Base-by-base conservation (phyloP, 1,140 invertebrate species). In the Colletes latitarsis region DNA sequence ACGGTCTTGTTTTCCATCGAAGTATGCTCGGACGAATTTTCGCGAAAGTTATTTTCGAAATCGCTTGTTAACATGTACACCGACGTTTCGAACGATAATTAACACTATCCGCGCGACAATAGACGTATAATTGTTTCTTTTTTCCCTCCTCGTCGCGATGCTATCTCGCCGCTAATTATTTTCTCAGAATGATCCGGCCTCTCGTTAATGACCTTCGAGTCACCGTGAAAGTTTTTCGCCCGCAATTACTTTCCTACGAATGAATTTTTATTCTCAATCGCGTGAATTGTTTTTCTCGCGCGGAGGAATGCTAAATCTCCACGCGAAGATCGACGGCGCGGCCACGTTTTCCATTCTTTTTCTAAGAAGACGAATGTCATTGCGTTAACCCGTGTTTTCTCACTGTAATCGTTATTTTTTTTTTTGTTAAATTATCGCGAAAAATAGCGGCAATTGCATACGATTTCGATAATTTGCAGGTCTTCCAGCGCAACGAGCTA, bases 171-270 rank as follows among this genome's bases (percentile, higher is more conserved):
- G 49, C 70, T 85, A 84, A 85, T 84, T 85, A 85, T 17, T n/a
- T 49, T 43, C 69, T 62, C 21, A 66, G 73, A 82, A 87, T 87
- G 74, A 84, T 78, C 55, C 60, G 57, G 58, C 71, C 57, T 69
- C 64, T 89, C 87, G 89, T 90, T 92, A 92, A 92, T 92, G 91
- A 92, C 91, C 91, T 92, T 92, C 90, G 87, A 81, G 80, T 82
- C 30, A 30, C 82, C 86, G 88, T 79, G 90, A 92, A 92, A 92
- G 89, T 91, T 85, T 86, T 30, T 30, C 30, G 30, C 85, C 81
- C 83, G 85, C 86, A 90, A 91, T 92, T 89, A 92, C 91, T 92
- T 92, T 92, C 89, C 82, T 90, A 68, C 83, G 52, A 72, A 73
- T 30, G 85, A n/a, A 90, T 88, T 89, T 49, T 90, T 30, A 2